Base-by-base conservation (phyloP, 2,888 invertebrate species). In the Tanaodytes sp. region DNA sequence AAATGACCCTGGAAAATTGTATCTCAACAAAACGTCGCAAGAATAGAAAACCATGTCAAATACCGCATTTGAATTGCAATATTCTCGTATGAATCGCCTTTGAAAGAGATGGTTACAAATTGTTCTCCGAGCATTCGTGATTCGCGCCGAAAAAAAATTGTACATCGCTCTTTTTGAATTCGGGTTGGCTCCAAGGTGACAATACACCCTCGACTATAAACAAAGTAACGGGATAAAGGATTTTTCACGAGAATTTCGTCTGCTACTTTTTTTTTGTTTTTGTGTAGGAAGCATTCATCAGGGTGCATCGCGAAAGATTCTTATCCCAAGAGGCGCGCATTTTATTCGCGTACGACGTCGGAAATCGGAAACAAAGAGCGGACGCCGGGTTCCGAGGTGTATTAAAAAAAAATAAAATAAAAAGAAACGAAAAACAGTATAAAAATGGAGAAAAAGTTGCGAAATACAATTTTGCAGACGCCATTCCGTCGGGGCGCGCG, bases 391-490 rank as follows among this genome's bases (percentile, higher is more conserved):
- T 27, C 52, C 43, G 40, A 48, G 30, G 40, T 55, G 19, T 48
- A 48, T 18, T n/a, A 55, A 52, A 59, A 11, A 33, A 33, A 33
- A n/a, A n/a, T n/a, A 11, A 33, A 33, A 33, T 6, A 4, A 33
- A 33, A 33, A n/a, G n/a, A 33, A 3, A 33, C 33, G 33, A 33
- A 33, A 4, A 11, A 33, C 5, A n/a, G 3, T 66, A 66, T 72
- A 73, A 74, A 70, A 33, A 11, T n/a, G n/a, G 16, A 39, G 12
- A 14, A 33, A 33, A 79, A 79, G 80, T 76, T 74, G 77, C 74
- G 76, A 79, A 79, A 78, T 78, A 74, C 73, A 76, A 77, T 80
- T 79, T 77, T 75, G 72, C 77, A 76, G 75, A 74, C 80, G 80
- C 80, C 80, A 80, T 80, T 80, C 76, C 76, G 79, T 76, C 80